These are phyloP conservation scores for Podocnemis expansa DNA, from an alignment of 2,113 vertebrate species.

Conservation along the genomic window DNA sequence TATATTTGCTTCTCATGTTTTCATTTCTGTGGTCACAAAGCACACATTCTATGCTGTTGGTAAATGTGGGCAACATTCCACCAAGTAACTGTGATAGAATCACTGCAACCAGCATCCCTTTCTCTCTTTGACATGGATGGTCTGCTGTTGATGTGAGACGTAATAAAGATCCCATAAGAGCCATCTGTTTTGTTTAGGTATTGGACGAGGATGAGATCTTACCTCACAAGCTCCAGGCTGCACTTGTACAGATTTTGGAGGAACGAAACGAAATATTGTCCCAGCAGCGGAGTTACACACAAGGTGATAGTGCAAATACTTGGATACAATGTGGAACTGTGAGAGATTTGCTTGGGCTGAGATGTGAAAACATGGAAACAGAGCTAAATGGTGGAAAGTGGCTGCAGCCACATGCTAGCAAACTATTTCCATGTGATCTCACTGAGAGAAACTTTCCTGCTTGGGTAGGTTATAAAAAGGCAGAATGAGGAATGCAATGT, in stretches of 20 bases:
- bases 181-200: slow-evolving; percentile 74
- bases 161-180: background rate
- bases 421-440: background rate
- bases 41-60: background rate
- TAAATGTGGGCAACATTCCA: background rate
- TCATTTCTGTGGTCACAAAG: background rate
- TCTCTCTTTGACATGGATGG: background rate
- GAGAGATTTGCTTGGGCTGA: background rate
- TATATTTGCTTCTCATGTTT: background rate
- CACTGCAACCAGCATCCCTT: background rate
- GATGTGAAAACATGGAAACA: background rate
- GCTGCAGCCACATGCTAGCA: background rate
- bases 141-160: background rate
- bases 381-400: background rate
- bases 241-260: slow-evolving; percentile 91
- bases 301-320: slow-evolving; percentile 76
- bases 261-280: slow-evolving; percentile 87
- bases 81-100: background rate
- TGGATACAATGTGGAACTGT: background rate
- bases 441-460: background rate
- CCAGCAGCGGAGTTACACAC: slow-evolving; percentile 73
- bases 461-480: background rate
- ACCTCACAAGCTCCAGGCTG: slow-evolving; percentile 94
- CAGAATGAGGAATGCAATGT: background rate
- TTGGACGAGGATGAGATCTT: slow-evolving; percentile 96